Evolutionary conservation across 2,113 vertebrate genomes (phyloP).

Genomic region (Panurus biarmicus): DNA sequence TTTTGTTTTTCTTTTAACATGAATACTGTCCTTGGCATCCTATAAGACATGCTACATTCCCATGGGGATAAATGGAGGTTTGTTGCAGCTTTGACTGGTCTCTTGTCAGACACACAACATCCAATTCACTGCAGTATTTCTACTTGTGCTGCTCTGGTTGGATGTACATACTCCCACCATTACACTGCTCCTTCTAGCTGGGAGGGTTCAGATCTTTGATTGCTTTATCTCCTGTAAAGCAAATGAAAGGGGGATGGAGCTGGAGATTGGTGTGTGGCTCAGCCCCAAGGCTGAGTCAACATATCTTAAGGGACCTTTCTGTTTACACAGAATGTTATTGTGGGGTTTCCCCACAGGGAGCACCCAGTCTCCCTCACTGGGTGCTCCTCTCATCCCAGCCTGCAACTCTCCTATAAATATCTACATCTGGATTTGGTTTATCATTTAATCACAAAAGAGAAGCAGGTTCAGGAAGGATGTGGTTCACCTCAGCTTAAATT

Average conservation of each 20-base stretch:
- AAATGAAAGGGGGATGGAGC: background rate
- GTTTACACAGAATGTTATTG: background rate
- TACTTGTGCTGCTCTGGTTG: background rate
- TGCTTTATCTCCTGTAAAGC: background rate
- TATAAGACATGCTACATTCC: background rate
- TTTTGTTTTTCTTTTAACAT: constrained; percentile 16
- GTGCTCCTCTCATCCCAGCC: background rate
- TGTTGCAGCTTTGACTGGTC: constrained; percentile 33
- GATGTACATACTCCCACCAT: background rate
- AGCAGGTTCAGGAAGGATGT: background rate
- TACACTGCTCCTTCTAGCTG: background rate
- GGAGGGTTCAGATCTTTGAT: background rate
- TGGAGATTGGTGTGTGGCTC: background rate
- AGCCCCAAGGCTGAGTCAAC: background rate
- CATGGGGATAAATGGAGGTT: constrained; percentile 6
- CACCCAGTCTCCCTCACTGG: background rate
- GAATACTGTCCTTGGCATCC: constrained; percentile 27
- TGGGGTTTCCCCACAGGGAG: background rate
- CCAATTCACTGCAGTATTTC: constrained; percentile 5
- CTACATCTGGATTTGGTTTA: background rate
- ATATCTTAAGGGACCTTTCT: background rate
- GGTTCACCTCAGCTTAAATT: background rate
- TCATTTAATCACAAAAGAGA: background rate
- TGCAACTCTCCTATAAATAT: background rate
- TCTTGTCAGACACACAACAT: constrained; percentile 24